Evolutionary conservation across 2,113 vertebrate species (phyloP).

Genomic region (Gorsachius goisagi): DNA sequence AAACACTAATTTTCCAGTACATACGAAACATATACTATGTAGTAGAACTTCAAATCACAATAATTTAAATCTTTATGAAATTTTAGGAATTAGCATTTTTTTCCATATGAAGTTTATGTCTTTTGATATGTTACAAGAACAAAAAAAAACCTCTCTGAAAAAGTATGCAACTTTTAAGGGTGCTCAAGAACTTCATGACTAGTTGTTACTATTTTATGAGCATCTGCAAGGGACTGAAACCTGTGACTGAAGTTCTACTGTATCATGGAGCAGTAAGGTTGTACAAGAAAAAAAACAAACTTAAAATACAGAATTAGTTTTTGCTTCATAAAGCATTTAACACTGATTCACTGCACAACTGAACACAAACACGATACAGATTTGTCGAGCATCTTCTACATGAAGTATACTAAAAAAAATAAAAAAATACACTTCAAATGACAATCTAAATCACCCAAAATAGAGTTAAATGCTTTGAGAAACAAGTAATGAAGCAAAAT

Average conservation of each 20-base stretch:
- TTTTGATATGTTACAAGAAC: background rate
- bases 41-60: constrained; percentile 53
- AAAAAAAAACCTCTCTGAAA: background rate
- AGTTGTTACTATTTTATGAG: background rate
- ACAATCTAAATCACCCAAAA: background rate
- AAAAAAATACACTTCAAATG: background rate
- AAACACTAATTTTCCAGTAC: background rate
- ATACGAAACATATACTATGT: background rate
- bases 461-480: constrained; percentile 57
- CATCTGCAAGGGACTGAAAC: background rate
- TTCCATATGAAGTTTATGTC: background rate
- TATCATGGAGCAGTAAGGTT: background rate
- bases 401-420: background rate
- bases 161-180: background rate
- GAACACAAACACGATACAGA: background rate
- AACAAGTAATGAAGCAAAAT: constrained; percentile 48
- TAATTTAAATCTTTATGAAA: background rate
- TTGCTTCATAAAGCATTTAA: constrained; percentile 70
- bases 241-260: constrained; percentile 43
- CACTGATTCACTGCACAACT: background rate
- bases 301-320: background rate
- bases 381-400: background rate
- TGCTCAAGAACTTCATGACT: background rate
- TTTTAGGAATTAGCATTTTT: background rate
- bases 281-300: background rate